A percentile compares a stretch with the other conserved stretches of the same genome.
phyloP scores from a whole-genome alignment of 2,113 vertebrate species.

The Muntiacus muntjak region DNA sequence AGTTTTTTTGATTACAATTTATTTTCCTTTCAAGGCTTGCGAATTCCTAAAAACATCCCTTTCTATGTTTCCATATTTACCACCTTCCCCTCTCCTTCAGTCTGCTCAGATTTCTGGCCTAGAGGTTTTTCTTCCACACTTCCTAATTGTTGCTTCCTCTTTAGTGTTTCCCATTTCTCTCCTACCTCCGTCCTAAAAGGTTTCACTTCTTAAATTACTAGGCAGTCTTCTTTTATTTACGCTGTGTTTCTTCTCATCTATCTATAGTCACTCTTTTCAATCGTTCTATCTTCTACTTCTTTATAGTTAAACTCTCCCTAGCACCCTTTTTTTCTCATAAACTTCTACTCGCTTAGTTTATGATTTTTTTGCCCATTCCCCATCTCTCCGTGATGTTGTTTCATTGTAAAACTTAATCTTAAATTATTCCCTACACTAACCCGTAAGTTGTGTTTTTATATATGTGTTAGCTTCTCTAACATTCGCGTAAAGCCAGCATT shows the following conservation, averaged over 20 bases:
- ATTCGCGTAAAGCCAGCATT: not conserved
- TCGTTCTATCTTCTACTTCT: not conserved
- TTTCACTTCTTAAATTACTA: slow-evolving; percentile 44
- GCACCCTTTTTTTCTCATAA: not conserved
- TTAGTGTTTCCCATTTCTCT: slow-evolving; percentile 15
- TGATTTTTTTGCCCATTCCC: not conserved
- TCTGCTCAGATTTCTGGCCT: slow-evolving; percentile 44
- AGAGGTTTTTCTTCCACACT: not conserved
- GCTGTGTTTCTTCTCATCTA: not conserved
- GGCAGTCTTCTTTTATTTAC: not conserved
- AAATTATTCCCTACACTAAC: not conserved
- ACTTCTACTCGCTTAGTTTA: not conserved
- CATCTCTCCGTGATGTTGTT: not conserved
- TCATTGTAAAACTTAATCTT: slow-evolving; percentile 6
- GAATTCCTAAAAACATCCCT: slow-evolving; percentile 15
- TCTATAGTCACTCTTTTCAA: not conserved
- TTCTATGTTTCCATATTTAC: not conserved
- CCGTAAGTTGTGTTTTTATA: not conserved
- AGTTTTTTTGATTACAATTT: slow-evolving; percentile 4
- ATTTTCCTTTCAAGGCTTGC: slow-evolving; percentile 16
- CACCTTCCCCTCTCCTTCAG: not conserved
- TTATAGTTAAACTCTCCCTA: not conserved
- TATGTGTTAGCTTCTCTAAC: not conserved
- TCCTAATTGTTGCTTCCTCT: slow-evolving; percentile 19
- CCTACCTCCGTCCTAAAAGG: not conserved